Percentiles rank a stretch among this genome's conserved stretches.
Conservation (phyloP, 2,888 invertebrate genomes). For the Crematogaster levior region DNA sequence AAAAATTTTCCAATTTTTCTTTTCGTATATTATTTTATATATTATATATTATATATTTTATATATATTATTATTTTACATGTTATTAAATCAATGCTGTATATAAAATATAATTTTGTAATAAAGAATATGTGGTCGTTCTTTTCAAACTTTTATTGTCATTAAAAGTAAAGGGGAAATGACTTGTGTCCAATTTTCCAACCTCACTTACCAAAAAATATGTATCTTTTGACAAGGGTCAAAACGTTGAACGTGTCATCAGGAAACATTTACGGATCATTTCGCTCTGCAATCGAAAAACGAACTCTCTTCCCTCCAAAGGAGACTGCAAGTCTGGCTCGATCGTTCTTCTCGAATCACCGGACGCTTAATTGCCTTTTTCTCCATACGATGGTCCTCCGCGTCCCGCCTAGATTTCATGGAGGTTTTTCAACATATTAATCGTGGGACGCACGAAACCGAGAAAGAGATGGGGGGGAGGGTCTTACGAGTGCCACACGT, state of each 20-base stretch:
- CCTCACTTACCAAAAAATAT: neutral
- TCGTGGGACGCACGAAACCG: slow-evolving; percentile 33
- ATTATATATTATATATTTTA: too few relatives aligned
- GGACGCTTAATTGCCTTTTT: slow-evolving; percentile 68
- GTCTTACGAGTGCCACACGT: slow-evolving; percentile 79
- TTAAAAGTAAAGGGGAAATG: neutral
- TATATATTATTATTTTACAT: too few relatives aligned
- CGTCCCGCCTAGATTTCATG: slow-evolving; percentile 38
- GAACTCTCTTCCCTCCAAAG: slow-evolving; percentile 52
- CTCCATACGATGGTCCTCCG: slow-evolving; percentile 4
- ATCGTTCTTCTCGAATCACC: slow-evolving; percentile 41
- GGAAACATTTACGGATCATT: slow-evolving; percentile 9
- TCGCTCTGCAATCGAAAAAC: slow-evolving; percentile 47
- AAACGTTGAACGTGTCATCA: neutral
- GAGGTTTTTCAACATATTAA: slow-evolving; percentile 57
- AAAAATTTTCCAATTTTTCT: neutral
- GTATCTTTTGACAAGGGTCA: neutral
- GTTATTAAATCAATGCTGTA: neutral
- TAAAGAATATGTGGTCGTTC: too few relatives aligned
- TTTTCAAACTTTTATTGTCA: neutral
- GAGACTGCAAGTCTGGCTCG: slow-evolving; percentile 63
- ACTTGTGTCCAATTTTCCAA: neutral
- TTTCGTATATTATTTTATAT: too few relatives aligned
- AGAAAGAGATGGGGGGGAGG: slow-evolving; percentile 23
- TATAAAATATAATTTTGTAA: too few relatives aligned